A percentile compares a stretch with the other conserved stretches of the same genome.
These are phyloP conservation scores for Zele albiditarsus DNA, from an alignment of 2,888 invertebrate genomes.

Conservation along the genomic window DNA sequence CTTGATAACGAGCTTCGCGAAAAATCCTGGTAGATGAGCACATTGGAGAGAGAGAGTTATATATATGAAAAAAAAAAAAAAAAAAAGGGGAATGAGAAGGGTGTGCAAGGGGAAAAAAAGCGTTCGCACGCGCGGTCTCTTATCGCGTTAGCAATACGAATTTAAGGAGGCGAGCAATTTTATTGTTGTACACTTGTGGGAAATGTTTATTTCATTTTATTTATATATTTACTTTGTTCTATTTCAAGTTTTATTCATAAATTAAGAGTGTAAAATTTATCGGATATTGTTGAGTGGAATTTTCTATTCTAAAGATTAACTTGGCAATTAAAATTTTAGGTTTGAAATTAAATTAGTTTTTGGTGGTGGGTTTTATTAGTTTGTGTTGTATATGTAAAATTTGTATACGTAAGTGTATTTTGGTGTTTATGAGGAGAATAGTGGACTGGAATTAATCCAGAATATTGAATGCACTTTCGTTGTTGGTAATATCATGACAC, in stretches of 20 bases:
- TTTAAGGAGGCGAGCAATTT: slow-evolving; percentile 34
- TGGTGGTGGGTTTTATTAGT: not conserved
- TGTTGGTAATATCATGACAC: not conserved
- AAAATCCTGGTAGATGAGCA: slow-evolving; percentile 52
- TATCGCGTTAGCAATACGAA: slow-evolving; percentile 38
- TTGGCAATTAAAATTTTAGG: not conserved
- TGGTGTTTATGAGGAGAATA: not conserved
- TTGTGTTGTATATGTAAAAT: not conserved
- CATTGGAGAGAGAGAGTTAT: not conserved
- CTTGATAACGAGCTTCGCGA: slow-evolving; percentile 54
- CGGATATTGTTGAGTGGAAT: no score
- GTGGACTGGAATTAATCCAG: not conserved
- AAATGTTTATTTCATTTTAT: slow-evolving; percentile 12
- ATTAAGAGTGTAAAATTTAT: no score
- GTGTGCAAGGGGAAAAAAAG: slow-evolving; percentile 22
- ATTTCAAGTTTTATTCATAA: not conserved
- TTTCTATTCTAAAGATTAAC: not conserved
- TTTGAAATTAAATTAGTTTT: slow-evolving; percentile 10
- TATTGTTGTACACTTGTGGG: slow-evolving; percentile 11
- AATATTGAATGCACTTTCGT: not conserved
- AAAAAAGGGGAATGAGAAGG: slow-evolving; percentile 11
- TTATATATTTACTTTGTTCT: not conserved
- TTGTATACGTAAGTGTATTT: no score
- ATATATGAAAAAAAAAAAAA: not conserved
- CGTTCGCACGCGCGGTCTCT: slow-evolving; percentile 26